Evolutionary conservation across 2,113 vertebrate species (phyloP).

Genomic region (Patagioenas fasciata): DNA sequence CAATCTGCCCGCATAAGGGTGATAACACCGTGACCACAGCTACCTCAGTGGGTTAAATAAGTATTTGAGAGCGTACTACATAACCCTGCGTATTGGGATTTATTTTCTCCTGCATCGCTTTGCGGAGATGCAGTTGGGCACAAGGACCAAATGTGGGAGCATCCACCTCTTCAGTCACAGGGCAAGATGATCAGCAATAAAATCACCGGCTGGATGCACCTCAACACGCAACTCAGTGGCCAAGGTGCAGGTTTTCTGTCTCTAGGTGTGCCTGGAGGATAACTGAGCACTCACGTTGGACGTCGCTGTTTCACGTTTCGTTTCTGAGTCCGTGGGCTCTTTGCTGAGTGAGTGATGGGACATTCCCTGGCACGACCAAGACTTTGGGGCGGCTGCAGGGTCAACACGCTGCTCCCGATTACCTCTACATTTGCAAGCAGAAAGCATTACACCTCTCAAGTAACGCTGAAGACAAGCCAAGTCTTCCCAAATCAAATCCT

Average conservation of each 20-base stretch:
- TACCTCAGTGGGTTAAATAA: not conserved
- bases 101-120: not conserved
- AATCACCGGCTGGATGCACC: not conserved
- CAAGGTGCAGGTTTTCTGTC: not conserved
- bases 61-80: not conserved
- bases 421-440: not conserved
- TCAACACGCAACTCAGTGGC: not conserved
- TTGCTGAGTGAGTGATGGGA: accelerated
- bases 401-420: accelerated
- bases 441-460: not conserved
- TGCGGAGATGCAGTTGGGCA: not conserved
- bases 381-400: not conserved
- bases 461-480: not conserved
- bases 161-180: not conserved
- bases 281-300: not conserved
- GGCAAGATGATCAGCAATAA: not conserved
- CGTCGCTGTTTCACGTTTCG: accelerated
- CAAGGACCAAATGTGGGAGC: accelerated
- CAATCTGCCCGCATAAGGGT: accelerated
- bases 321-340: not conserved
- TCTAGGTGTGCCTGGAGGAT: not conserved
- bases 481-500: not conserved
- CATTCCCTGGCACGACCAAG: too few species aligned
- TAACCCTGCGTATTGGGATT: not conserved
- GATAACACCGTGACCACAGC: accelerated